A percentile compares a stretch with the other conserved stretches of the same genome.
Evolutionary conservation across 2,888 invertebrate genomes (phyloP).

Genomic region (Ennomos quercinarius): DNA sequence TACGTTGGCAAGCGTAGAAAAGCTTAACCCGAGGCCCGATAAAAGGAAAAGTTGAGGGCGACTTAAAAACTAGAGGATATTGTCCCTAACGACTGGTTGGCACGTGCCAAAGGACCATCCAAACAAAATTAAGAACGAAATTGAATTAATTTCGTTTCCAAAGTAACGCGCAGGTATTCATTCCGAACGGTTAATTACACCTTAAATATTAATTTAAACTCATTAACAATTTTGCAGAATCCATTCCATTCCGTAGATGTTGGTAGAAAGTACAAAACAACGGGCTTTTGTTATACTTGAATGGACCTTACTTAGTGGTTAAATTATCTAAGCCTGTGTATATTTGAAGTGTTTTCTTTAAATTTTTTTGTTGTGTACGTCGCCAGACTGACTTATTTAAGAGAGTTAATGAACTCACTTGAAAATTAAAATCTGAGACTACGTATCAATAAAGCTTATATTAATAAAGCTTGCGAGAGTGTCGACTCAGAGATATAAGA

Average conservation of each 20-base stretch:
- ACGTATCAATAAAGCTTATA: no score
- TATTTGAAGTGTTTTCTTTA: no score
- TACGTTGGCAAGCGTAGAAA: constrained; percentile 1
- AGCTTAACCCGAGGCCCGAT: constrained; percentile 4
- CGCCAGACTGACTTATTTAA: no score
- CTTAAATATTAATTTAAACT: constrained; percentile 20
- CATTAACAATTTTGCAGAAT: constrained; percentile 6
- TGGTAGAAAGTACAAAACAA: constrained; percentile 1
- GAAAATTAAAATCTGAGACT: no score
- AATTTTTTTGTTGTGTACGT: no score
- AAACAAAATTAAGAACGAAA: constrained; percentile 36
- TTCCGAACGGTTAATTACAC: constrained; percentile 19
- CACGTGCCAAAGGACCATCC: constrained; percentile 30
- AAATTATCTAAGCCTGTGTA: no score
- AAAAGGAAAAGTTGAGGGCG: constrained; percentile 22
- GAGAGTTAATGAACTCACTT: no score
- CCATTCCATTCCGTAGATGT: neutral
- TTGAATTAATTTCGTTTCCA: constrained; percentile 38
- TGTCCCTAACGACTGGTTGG: constrained; percentile 26
- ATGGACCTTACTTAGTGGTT: no score
- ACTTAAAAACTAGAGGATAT: constrained; percentile 22
- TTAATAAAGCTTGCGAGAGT: no score
- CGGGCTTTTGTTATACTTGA: neutral
- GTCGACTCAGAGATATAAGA: no score
- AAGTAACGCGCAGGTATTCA: constrained; percentile 22